Evolutionary conservation across 2,113 vertebrate species (phyloP).

Genomic region (Spermophilus dauricus): DNA sequence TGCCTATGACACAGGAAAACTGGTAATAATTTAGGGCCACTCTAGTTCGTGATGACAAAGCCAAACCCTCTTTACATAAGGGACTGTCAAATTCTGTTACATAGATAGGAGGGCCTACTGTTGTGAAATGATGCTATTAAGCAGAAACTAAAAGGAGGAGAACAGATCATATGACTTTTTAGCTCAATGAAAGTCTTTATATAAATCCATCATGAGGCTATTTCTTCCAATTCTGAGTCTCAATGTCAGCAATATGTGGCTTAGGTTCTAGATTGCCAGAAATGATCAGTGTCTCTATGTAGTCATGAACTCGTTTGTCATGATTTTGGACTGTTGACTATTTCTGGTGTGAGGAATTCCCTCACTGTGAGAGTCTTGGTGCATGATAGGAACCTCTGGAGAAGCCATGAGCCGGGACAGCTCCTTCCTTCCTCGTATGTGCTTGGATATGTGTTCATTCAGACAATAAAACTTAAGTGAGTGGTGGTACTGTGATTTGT

Average conservation of each 20-base stretch:
- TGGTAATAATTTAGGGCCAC: background rate
- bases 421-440: background rate
- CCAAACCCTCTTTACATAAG: background rate
- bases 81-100: background rate
- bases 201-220: background rate
- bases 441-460: background rate
- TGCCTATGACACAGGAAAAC: background rate
- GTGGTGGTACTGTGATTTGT: background rate
- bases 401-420: background rate
- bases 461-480: background rate
- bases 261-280: background rate
- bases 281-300: background rate
- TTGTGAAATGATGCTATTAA: background rate
- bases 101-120: background rate
- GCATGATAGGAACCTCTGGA: background rate
- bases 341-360: background rate
- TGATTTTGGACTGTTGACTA: background rate
- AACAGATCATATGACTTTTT: background rate
- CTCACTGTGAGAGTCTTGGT: background rate
- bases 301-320: background rate
- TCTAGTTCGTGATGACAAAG: background rate
- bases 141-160: background rate
- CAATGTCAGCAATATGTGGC: background rate
- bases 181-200: background rate
- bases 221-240: background rate